Base-by-base conservation (phyloP, 2,888 invertebrate genomes). In the Lapara coniferarum region DNA sequence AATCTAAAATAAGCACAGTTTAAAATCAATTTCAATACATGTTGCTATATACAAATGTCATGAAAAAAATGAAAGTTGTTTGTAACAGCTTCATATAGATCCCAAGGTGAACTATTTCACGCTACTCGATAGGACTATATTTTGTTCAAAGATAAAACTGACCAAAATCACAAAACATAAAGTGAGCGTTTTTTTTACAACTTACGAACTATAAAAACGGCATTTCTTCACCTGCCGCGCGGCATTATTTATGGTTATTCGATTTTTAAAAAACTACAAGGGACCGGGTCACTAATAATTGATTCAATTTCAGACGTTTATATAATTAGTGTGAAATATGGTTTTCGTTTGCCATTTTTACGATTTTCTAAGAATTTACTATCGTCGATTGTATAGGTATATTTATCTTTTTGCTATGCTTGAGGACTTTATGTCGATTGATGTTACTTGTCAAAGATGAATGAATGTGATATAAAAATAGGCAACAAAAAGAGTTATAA, bases 291-390 rank as follows among this genome's bases (percentile, higher is more conserved):
- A 78, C 78, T 82, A 72, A 83, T 90, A 91, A 90, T 92, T 89
- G 91, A 92, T 93, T 92, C 88, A 82, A 89, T 89, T 88, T 83
- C 79, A 86, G 86, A 89, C 88, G 75, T 89, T 70, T 84, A 84
- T 84, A 88, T 91, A 91, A 91, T 92, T 89, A 89, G 88, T 89
- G 91, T 91, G 89, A 92, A 89, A 90, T 91, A 92, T 92, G 84
- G 84, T 79, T 80, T 76, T 80, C 74, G 77, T 79, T 77, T 75
- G 74, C 69, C 74, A 79, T 81, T 80, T 75, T 78, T 80, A 66
- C 16, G 66, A 10, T 57, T 58, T 69, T 69, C 69, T 69, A 37
- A 52, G 69, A 69, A 69, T 66, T 25, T 14, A 14, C 49, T 66
- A 13, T 19, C 37, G 46, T 16, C 19, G 46, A 25, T 68, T 58